Conservation (phyloP, 1,140 invertebrate species). For the Laupala kohalensis region DNA sequence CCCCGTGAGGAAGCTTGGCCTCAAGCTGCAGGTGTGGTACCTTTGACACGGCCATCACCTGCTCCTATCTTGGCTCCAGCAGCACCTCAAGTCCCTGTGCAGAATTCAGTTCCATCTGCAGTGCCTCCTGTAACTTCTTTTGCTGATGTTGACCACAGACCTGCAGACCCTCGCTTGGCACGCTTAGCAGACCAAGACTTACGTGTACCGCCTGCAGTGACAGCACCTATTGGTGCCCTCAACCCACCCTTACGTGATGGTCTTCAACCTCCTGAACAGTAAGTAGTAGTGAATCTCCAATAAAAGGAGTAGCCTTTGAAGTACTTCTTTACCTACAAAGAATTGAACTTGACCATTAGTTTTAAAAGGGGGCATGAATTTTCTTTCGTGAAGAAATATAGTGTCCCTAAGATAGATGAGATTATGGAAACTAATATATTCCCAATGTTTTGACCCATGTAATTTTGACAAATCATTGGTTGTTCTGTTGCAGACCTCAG, state of each 20-base stretch:
- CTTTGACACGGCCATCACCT: neutral
- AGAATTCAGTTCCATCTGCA: constrained; percentile 13
- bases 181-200: constrained; percentile 16
- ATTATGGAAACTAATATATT: no score
- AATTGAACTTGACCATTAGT: no score
- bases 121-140: constrained; percentile 16
- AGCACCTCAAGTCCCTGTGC: constrained; percentile 16
- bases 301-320: neutral
- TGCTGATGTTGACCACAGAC: constrained; percentile 26
- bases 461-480: neutral
- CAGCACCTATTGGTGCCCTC: neutral
- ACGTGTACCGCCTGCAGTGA: constrained; percentile 5
- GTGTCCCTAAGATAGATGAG: no score
- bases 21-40: neutral
- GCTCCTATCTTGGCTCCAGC: constrained; percentile 20
- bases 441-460: no score
- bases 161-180: constrained; percentile 37
- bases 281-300: no score
- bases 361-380: no score
- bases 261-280: constrained; percentile 12
- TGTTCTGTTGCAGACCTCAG: constrained; percentile 11
- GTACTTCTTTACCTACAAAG: neutral
- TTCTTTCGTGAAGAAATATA: no score
- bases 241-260: constrained; percentile 14
- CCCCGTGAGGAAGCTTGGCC: neutral